These are phyloP conservation scores for Phthorimaea operculella DNA, from an alignment of 1,140 invertebrate species.

Conservation along the genomic window DNA sequence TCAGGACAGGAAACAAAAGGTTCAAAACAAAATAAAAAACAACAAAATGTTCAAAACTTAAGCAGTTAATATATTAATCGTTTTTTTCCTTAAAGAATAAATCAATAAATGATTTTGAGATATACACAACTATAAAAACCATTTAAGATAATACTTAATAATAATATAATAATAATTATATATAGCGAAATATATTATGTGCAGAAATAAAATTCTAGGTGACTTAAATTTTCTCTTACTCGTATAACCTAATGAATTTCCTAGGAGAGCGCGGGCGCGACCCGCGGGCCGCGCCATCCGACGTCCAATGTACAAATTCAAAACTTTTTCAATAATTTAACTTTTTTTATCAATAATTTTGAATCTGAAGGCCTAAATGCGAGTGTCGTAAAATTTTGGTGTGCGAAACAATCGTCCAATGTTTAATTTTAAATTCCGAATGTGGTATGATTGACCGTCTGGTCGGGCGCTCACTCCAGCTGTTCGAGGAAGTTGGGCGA, in stretches of 20 bases:
- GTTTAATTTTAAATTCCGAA: conserved; percentile 47
- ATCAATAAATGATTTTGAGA: conserved; percentile 68
- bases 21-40: conserved; percentile 57
- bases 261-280: conserved; percentile 52
- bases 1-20: conserved; percentile 37
- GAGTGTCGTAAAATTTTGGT: conserved; percentile 70
- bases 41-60: conserved; percentile 64
- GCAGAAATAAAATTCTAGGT: conserved; percentile 73
- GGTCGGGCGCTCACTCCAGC: conserved; percentile 81
- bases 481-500: conserved; percentile 99
- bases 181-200: conserved; percentile 74
- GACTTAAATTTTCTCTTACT: conserved; percentile 71
- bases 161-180: conserved; percentile 67
- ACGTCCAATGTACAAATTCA: conserved; percentile 62
- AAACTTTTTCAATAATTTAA: conserved; percentile 60
- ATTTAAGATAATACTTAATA: conserved; percentile 67
- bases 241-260: conserved; percentile 65
- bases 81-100: conserved; percentile 64
- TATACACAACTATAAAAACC: conserved; percentile 68
- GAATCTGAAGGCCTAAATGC: conserved; percentile 71
- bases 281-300: conserved; percentile 33
- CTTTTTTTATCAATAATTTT: conserved; percentile 69
- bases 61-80: conserved; percentile 68
- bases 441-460: conserved; percentile 33
- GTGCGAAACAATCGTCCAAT: conserved; percentile 64